Evolutionary conservation across 2,113 vertebrate species (phyloP).

Genomic region (Australoheros scitulus): DNA sequence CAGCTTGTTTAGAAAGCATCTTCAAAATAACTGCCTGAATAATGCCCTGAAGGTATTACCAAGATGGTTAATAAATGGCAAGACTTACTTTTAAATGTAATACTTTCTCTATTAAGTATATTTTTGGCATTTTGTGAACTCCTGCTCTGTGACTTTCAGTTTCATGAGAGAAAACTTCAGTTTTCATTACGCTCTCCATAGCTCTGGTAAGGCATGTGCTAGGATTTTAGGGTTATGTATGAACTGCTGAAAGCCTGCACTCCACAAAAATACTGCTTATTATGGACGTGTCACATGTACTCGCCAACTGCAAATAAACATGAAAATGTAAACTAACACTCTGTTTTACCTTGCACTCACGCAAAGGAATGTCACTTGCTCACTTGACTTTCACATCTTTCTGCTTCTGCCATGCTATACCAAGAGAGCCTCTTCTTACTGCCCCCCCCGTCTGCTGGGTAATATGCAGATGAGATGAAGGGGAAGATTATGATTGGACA

Average conservation of each 20-base stretch:
- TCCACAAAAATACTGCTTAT: neutral
- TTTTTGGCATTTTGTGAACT: too few relatives aligned
- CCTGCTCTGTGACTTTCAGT: neutral
- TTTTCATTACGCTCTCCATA: neutral
- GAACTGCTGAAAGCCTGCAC: neutral
- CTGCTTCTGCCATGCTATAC: neutral
- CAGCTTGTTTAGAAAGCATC: neutral
- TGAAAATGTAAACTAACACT: conserved; percentile 36
- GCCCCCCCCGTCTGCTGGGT: conserved; percentile 48
- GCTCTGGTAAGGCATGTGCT: neutral
- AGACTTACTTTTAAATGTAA: too few relatives aligned
- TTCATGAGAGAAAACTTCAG: neutral
- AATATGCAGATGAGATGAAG: conserved; percentile 35
- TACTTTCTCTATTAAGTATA: too few relatives aligned
- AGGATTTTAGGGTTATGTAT: neutral
- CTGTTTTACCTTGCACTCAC: conserved; percentile 1
- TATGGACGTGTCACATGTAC: neutral
- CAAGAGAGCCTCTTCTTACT: conserved; percentile 2
- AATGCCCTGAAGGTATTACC: too few relatives aligned
- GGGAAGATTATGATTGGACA: neutral
- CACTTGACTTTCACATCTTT: conserved; percentile 25
- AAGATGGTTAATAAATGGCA: too few relatives aligned
- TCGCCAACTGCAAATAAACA: conserved; percentile 47
- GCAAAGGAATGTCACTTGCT: conserved; percentile 30
- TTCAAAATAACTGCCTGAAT: too few relatives aligned